Conservation (phyloP, 2,888 invertebrate genomes). For the Yponomeuta plumbellus region DNA sequence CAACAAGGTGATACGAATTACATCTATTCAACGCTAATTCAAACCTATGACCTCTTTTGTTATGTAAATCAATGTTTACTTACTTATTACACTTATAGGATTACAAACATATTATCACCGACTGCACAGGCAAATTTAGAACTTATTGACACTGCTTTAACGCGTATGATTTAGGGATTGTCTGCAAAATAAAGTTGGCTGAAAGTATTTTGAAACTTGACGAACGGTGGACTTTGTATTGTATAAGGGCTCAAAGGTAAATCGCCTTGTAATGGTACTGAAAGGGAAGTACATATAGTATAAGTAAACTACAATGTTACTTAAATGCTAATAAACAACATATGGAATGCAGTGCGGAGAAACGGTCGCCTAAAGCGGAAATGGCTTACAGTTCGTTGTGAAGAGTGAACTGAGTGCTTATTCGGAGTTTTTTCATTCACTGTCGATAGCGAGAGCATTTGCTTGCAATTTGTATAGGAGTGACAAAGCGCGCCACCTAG, state of each 20-base stretch:
- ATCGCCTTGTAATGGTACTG: slow-evolving; percentile 6
- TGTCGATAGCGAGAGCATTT: too few relatives aligned
- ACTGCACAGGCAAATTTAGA: neutral
- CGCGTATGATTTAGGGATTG: neutral
- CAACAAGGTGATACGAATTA: neutral
- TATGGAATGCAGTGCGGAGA: neutral
- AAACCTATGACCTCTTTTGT: slow-evolving; percentile 46
- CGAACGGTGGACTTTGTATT: slow-evolving; percentile 9
- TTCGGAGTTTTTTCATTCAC: too few relatives aligned
- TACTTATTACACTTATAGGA: slow-evolving; percentile 1
- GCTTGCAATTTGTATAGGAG: too few relatives aligned
- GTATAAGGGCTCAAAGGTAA: neutral
- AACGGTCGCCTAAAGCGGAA: neutral
- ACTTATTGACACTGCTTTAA: neutral
- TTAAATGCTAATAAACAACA: neutral
- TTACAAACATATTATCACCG: neutral
- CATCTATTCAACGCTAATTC: slow-evolving; percentile 54
- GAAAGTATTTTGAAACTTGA: slow-evolving; percentile 40
- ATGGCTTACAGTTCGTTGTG: neutral
- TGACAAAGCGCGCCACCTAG: too few relatives aligned
- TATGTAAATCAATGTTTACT: slow-evolving; percentile 28
- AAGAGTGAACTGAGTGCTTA: too few relatives aligned
- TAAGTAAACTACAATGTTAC: neutral
- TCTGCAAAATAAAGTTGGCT: slow-evolving; percentile 23
- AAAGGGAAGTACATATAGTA: neutral